Conservation (phyloP, 2,888 invertebrate species). For the Idaea biselata region DNA sequence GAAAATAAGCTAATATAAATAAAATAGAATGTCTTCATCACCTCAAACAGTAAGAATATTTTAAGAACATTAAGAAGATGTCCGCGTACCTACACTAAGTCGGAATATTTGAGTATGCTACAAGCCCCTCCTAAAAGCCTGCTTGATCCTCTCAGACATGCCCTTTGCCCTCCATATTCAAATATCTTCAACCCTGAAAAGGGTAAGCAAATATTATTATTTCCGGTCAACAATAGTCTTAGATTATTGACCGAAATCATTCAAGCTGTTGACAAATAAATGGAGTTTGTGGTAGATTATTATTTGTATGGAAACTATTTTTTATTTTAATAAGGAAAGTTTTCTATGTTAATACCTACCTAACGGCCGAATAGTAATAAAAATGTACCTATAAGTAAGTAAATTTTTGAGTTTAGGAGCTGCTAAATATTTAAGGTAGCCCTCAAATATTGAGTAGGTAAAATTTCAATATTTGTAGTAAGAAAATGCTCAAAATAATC, state of each 20-base stretch:
- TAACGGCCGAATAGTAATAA: too few species aligned
- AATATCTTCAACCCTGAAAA: not conserved
- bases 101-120: not conserved
- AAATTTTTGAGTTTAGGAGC: too few species aligned
- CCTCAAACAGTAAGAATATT: too few species aligned
- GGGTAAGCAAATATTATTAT: slow-evolving; percentile 1
- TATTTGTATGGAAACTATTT: not conserved
- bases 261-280: not conserved
- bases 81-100: not conserved
- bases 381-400: too few species aligned
- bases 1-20: too few species aligned
- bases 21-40: too few species aligned
- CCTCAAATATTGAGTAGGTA: too few species aligned
- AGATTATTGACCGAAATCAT: not conserved
- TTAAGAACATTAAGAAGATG: not conserved
- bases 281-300: not conserved
- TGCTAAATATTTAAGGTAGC: too few species aligned
- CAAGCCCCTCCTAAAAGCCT: not conserved
- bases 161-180: not conserved
- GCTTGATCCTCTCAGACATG: not conserved
- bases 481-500: too few species aligned
- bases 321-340: not conserved
- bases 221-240: slow-evolving; percentile 4
- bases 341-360: not conserved
- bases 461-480: too few species aligned